Base-by-base conservation (phyloP, 1,140 invertebrate genomes). In the Spodoptera litura region DNA sequence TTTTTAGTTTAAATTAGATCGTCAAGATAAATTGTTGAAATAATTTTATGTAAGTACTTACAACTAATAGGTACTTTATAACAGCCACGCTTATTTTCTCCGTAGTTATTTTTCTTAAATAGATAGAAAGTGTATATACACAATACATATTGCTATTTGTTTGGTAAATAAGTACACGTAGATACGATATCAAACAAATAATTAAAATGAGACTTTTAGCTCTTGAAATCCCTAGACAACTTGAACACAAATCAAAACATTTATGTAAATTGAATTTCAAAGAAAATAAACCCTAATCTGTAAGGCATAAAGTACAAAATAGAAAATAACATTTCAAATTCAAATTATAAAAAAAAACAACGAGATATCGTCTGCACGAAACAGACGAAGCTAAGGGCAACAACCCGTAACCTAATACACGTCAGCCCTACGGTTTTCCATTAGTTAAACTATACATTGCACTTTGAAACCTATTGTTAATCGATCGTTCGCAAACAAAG, bases 361-460 rank as follows among this genome's bases (percentile, higher is more conserved):
- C 27, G 53, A 44, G 15, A n/a, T 35, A 59, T 55, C 8, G 70
- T 74, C 75, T 68, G 59, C 71, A 59, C 52, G 75, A 61, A 73
- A 71, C n/a, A 68, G 52, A 66, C 59, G 12, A 73, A 68, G 53
- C 31, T 27, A 62, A 76, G 74, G 59, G 51, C 61, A 76, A 64
- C 61, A 76, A 76, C 74, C 74, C 61, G 61, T 76, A 66, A 76
- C 62, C 61, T 56, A 76, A 73, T 73, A 58, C 71, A 66, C 61
- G 74, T 61, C 58, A 53, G 27, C 74, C 27, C 62, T 55, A 44
- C 51, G n/a, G 49, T 25, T 76, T 38, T 38, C 74, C 61, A 74
- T 74, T 76, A 66, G 10, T 15, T 66, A 56, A 55, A 35, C 61
- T 66, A 66, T 61, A 68, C 73, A 76, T 56, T 73, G 68, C 27